Conservation (phyloP, 30 jellyfish, hydroid and myxozoan species). For the Aurelia aurita region DNA sequence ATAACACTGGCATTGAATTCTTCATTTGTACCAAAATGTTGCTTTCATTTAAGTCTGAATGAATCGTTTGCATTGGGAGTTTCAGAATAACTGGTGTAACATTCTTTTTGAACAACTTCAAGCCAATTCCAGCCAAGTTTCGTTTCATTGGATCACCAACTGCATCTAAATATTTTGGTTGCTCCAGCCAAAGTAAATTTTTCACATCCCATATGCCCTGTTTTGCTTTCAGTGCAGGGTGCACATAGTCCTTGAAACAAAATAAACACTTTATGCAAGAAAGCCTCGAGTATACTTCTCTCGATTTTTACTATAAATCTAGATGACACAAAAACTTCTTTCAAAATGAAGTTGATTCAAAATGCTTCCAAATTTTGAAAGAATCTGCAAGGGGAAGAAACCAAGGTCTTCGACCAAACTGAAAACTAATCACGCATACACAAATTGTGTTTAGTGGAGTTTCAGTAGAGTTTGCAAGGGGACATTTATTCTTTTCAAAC, state of each 20-base stretch:
- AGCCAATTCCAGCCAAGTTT: neutral
- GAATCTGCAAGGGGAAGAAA: too few relatives aligned
- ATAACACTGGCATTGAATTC: neutral
- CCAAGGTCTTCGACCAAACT: too few relatives aligned
- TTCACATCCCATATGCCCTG: conserved; percentile 56
- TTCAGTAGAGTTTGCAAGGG: too few relatives aligned
- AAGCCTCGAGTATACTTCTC: too few relatives aligned
- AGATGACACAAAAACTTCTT: too few relatives aligned
- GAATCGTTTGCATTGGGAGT: conserved; percentile 52
- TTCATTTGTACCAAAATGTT: neutral
- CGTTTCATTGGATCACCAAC: conserved; percentile 6
- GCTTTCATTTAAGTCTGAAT: conserved; percentile 43
- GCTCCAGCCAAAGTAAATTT: conserved; percentile 20
- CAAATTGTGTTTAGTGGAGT: too few relatives aligned
- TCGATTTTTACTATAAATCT: too few relatives aligned
- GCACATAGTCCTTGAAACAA: conserved; percentile 16
- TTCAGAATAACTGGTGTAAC: conserved; percentile 21
- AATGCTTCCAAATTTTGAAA: too few relatives aligned
- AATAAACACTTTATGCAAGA: neutral
- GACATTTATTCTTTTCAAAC: too few relatives aligned
- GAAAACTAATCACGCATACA: too few relatives aligned
- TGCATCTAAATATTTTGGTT: conserved; percentile 45
- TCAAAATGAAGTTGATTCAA: too few relatives aligned
- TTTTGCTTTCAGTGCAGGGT: conserved; percentile 39
- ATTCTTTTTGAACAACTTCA: conserved; percentile 22